These are phyloP conservation scores for Trinorchestia longiramus DNA, from an alignment of 1,140 invertebrate genomes.

Conservation along the genomic window DNA sequence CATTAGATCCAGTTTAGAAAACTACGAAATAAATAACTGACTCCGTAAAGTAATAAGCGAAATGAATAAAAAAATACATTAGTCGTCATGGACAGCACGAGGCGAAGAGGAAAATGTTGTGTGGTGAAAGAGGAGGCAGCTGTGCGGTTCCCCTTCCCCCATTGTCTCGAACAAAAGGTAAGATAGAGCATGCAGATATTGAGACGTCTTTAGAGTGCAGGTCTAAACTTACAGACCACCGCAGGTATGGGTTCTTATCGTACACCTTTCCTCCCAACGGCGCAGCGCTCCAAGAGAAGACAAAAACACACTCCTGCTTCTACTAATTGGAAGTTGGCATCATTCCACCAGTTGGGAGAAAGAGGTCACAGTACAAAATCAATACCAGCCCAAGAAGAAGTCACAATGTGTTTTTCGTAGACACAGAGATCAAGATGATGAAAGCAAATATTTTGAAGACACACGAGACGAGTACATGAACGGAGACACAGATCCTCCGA, in stretches of 20 bases:
- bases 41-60: not conserved
- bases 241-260: not conserved
- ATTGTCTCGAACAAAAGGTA: conserved; percentile 1
- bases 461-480: not conserved
- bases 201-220: not conserved
- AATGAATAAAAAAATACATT: not conserved
- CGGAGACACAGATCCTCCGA: not conserved
- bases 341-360: not conserved
- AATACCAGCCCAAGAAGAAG: not conserved
- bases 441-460: not conserved
- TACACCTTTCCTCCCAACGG: not conserved
- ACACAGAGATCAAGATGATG: not conserved
- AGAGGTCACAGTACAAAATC: not conserved
- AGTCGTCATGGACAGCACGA: not conserved
- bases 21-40: not conserved
- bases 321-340: not conserved
- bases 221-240: conserved; percentile 22
- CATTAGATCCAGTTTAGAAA: not conserved
- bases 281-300: not conserved
- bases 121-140: not conserved
- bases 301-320: not conserved
- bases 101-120: not conserved
- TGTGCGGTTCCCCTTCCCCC: not conserved
- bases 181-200: conserved; percentile 7
- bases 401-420: not conserved